These are phyloP conservation scores for Gila orcuttii DNA, from an alignment of 2,113 vertebrate genomes.

Conservation along the genomic window DNA sequence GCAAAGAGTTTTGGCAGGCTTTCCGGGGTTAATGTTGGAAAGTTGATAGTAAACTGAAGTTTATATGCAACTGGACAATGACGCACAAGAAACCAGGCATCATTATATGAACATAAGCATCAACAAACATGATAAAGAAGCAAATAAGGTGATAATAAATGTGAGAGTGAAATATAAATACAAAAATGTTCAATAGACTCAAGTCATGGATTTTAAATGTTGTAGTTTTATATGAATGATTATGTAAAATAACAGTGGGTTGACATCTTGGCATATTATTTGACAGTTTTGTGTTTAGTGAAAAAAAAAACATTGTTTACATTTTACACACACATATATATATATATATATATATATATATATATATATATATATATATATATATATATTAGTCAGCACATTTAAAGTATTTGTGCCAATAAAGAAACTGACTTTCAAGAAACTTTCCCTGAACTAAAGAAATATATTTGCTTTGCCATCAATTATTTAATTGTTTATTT, in stretches of 20 bases:
- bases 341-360: too few relatives aligned
- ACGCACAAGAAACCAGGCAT: neutral
- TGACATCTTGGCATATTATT: neutral
- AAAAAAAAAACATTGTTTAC: too few relatives aligned
- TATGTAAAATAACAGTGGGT: neutral
- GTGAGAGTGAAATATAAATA: neutral
- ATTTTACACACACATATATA: too few relatives aligned
- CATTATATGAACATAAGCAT: neutral
- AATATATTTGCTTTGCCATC: too few relatives aligned
- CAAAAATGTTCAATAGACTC: neutral
- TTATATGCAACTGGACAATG: neutral
- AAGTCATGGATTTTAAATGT: neutral
- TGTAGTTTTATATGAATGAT: neutral
- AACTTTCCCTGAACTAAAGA: too few relatives aligned
- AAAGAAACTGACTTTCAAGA: too few relatives aligned
- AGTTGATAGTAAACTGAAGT: neutral
- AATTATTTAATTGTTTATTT: too few relatives aligned
- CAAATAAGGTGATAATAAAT: neutral
- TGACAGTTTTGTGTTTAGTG: neutral
- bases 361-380: too few relatives aligned
- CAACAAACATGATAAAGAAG: neutral
- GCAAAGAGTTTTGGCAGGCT: neutral
- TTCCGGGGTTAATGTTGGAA: neutral
- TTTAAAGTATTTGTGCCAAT: too few relatives aligned
- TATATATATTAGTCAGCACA: too few relatives aligned